These are phyloP conservation scores for Porites australiensis DNA, from an alignment of 64 coral and sea anemone genomes.

Conservation along the genomic window DNA sequence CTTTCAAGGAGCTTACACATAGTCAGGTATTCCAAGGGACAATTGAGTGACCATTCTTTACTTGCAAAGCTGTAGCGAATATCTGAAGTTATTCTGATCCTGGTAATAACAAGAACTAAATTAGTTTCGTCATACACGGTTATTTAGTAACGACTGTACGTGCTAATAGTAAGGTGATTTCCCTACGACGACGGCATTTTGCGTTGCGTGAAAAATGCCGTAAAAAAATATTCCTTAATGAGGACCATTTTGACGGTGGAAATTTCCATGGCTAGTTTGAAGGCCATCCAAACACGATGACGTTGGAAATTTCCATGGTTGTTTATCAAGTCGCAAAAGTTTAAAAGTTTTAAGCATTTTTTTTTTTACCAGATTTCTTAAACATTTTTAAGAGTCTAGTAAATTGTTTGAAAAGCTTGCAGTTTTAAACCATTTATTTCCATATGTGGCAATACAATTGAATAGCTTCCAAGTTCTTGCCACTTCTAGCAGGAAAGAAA, in stretches of 20 bases:
- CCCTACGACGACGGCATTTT: neutral
- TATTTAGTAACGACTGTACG: neutral
- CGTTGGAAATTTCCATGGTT: neutral
- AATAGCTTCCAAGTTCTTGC: neutral
- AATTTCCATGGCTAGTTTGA: neutral
- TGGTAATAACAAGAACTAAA: neutral
- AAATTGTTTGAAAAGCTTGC: neutral
- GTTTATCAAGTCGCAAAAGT: neutral
- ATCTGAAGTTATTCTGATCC: neutral
- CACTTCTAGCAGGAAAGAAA: neutral
- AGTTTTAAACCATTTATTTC: neutral
- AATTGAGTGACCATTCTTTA: neutral
- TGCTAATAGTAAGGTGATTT: constrained; percentile 1
- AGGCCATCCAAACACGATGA: constrained; percentile 1
- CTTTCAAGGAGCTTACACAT: neutral
- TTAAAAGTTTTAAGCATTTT: neutral
- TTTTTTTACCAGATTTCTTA: neutral
- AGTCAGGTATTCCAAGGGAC: neutral
- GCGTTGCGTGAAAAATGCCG: neutral
- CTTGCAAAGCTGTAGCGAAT: neutral
- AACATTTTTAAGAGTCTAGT: neutral
- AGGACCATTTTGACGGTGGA: neutral
- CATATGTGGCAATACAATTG: neutral
- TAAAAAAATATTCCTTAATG: constrained; percentile 2
- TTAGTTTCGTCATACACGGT: neutral